Base-by-base conservation (phyloP, 2,797 vertebrate genomes). In the Gymnothorax javanicus region DNA sequence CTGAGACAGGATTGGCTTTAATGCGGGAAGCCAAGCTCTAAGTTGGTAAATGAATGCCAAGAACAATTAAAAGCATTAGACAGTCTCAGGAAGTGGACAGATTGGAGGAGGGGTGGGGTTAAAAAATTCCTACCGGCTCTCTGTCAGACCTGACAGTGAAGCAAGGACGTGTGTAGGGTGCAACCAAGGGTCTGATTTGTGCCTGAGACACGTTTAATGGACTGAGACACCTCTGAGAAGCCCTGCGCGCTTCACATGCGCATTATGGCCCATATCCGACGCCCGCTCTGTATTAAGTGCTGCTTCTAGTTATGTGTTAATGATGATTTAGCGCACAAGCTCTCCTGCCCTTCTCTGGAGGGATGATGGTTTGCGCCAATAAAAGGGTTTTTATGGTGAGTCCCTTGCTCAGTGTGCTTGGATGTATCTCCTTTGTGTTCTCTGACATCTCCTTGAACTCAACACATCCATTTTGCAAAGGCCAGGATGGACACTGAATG, bases 1-100 rank as follows among this genome's bases (percentile, higher is more conserved):
- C 64, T 88, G 88, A 92, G 90, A 93, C 90, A 89, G 88, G 90
- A 92, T 91, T 87, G 88, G 79, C 85, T 92, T 92, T 94, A 93
- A 94, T 91, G 52, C 91, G 82, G 64, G 33, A 85, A 59, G 12
- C 71, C 7, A 43, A 33, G 71, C 57, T 73, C 33, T 73, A 71
- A 88, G 92, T 95, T 94, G 94, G 90, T 94, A 94, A 95, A 95
- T 95, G 93, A 95, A 95, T 92, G 94, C 95, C 95, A 95, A 91
- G 90, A 91, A 93, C 95, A 95, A 96, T 96, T 95, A 96, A 94
- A 95, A 92, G 92, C 91, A 84, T 90, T 73, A 86, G 82, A 85
- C 94, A 95, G 95, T 93, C 93, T 92, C 90, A 86, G 92, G 89
- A 89, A 91, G 87, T 91, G 91, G 93, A 64, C 56, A 56, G 58